Conservation (phyloP, 2,888 invertebrate genomes). For the Dryobotodes eremita region DNA sequence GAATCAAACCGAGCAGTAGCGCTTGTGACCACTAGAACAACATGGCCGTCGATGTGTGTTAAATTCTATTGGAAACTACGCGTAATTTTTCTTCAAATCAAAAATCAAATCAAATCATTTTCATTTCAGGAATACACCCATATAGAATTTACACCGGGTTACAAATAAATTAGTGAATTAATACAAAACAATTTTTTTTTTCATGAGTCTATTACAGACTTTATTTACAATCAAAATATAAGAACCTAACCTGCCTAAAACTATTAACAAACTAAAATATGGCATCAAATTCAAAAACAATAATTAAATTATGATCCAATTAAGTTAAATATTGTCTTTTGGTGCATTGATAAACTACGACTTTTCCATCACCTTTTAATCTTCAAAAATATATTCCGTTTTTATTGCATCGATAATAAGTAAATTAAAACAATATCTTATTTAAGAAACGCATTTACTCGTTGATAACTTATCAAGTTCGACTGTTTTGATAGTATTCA, state of each 20-base stretch:
- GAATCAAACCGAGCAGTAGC: background rate
- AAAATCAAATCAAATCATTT: too few relatives aligned
- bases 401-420: conserved; percentile 28
- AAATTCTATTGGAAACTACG: background rate
- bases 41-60: background rate
- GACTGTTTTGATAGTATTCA: conserved; percentile 29
- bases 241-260: too few relatives aligned
- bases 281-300: too few relatives aligned
- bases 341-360: conserved; percentile 12
- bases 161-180: too few relatives aligned
- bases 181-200: too few relatives aligned
- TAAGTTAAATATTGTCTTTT: background rate
- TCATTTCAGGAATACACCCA: too few relatives aligned
- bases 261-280: too few relatives aligned
- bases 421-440: conserved; percentile 17
- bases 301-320: background rate
- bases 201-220: too few relatives aligned
- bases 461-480: conserved; percentile 28
- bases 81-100: too few relatives aligned
- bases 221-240: too few relatives aligned
- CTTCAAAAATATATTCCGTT: background rate
- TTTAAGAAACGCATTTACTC: conserved; percentile 30
- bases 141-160: too few relatives aligned
- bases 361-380: conserved; percentile 2
- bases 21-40: background rate